Evolutionary conservation across 1,140 invertebrate species (phyloP).

Genomic region (Diabrotica undecimpunctata): DNA sequence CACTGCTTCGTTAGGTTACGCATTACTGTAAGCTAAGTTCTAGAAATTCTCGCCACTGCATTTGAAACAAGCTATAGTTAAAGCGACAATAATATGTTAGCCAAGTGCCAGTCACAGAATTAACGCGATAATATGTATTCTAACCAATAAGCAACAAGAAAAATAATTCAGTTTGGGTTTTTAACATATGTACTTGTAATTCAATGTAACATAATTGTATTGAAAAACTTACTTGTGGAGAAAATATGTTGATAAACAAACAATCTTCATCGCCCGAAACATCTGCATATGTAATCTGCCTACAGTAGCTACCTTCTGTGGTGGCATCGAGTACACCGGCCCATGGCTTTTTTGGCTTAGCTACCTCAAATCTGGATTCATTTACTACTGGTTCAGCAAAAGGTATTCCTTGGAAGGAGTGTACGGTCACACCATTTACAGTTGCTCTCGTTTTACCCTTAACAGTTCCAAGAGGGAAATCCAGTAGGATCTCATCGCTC

Average conservation of each 20-base stretch:
- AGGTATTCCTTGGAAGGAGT: conserved; percentile 38
- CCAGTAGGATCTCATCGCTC: conserved; percentile 9
- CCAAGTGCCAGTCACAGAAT: no score
- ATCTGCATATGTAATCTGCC: conserved; percentile 19
- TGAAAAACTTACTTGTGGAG: conserved; percentile 13
- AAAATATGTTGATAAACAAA: conserved; percentile 25
- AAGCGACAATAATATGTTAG: no score
- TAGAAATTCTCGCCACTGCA: no score
- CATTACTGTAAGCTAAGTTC: no score
- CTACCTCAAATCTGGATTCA: conserved; percentile 28
- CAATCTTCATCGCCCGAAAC: conserved; percentile 26
- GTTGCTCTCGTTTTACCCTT: conserved; percentile 50
- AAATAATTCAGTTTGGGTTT: no score
- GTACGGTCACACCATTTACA: conserved; percentile 50
- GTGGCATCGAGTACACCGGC: conserved; percentile 19
- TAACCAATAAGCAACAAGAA: no score
- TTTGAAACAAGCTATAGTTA: no score
- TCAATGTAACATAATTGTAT: background rate
- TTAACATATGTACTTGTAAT: background rate
- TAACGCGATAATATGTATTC: no score
- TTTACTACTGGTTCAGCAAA: conserved; percentile 37
- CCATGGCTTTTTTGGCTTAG: conserved; percentile 14
- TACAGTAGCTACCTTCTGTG: conserved; percentile 19
- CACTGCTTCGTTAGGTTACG: no score
- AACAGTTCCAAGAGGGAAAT: conserved; percentile 11